Conservation (phyloP, 2,797 vertebrate genomes). For the Xyrichtys novacula region DNA sequence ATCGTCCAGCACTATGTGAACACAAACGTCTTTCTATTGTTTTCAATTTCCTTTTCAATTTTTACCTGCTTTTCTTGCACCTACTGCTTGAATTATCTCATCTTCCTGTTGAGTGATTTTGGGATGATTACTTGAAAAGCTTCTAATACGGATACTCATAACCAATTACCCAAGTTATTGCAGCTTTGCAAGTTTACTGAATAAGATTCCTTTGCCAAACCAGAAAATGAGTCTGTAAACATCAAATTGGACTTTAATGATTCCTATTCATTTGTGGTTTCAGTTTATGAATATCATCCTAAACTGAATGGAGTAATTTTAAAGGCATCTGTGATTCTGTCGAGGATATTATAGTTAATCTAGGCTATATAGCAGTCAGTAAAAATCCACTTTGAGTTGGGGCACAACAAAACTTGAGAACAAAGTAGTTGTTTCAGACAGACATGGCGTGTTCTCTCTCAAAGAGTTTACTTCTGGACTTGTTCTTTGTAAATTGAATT, state of each 20-base stretch:
- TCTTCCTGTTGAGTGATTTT: slow-evolving; percentile 63
- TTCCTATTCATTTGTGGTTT: slow-evolving; percentile 58
- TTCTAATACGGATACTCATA: slow-evolving; percentile 58
- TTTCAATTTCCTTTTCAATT: slow-evolving; percentile 62
- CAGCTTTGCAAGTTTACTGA: slow-evolving; percentile 56
- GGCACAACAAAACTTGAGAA: slow-evolving; percentile 7
- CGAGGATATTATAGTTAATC: slow-evolving; percentile 10
- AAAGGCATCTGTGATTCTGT: slow-evolving; percentile 27
- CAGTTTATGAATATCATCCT: slow-evolving; percentile 46
- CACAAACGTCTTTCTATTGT: slow-evolving; percentile 9
- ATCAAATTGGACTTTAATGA: slow-evolving; percentile 70
- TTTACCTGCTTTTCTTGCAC: slow-evolving; percentile 62
- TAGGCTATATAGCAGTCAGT: slow-evolving; percentile 15
- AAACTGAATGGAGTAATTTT: slow-evolving; percentile 35
- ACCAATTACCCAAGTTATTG: slow-evolving; percentile 63
- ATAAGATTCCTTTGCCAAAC: slow-evolving; percentile 61
- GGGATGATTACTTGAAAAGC: slow-evolving; percentile 69
- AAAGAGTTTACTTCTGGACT: slow-evolving; percentile 22
- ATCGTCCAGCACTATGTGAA: slow-evolving; percentile 32
- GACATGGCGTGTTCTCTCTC: not conserved
- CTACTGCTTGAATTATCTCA: slow-evolving; percentile 67
- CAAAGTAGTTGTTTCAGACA: slow-evolving; percentile 5
- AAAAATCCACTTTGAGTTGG: slow-evolving; percentile 1
- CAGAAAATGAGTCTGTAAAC: slow-evolving; percentile 63
- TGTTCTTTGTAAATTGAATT: slow-evolving; percentile 34